Base-by-base conservation (phyloP, 2,888 invertebrate species). In the Lochmaea capreae region DNA sequence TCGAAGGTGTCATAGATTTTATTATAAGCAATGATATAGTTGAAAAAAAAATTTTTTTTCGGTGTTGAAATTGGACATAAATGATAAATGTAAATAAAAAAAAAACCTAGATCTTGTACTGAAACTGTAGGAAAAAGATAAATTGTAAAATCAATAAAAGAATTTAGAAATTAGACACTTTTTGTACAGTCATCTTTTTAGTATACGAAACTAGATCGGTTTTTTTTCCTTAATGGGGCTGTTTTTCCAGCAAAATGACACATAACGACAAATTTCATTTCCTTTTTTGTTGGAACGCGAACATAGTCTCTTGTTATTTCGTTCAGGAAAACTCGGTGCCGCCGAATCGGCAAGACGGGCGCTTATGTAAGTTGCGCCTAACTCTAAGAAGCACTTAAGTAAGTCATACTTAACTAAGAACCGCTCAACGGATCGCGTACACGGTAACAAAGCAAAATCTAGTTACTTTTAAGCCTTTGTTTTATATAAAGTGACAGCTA, bases 141-240 rank as follows among this genome's bases (percentile, higher is more conserved):
- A 33, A 33, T 33, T 33, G 33, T 79, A 76, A 74, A 78, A 77
- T 65, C 77, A 79, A 79, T 80, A 79, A 78, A 77, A 79, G 76
- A 71, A 76, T 61, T 65, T 79, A 76, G 71, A 71, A 79, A 79
- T 77, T 73, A 72, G 78, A 79, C 77, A 81, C 80, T 81, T 81
- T 61, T 82, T 83, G 82, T 83, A 83, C 81, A 83, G 80, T 81
- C 80, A 82, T 79, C 78, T 77, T 81, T 54, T 81, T 82, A 82
- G 83, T 83, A 83, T 83, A 83, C 83, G 82, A 82, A 79, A 68
- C 72, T 80, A 80, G 80, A 74, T 73, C 76, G 72, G 2, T 33
- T 33, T 8, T 33, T 78, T 75, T 79, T 77, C 70, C 54, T 70
- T 33, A 33, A 8, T 33, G 33, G 33, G 83, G 81, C 10, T 83